Conservation (phyloP, 2,113 vertebrate species). For the Reinhardtius hippoglossoides region DNA sequence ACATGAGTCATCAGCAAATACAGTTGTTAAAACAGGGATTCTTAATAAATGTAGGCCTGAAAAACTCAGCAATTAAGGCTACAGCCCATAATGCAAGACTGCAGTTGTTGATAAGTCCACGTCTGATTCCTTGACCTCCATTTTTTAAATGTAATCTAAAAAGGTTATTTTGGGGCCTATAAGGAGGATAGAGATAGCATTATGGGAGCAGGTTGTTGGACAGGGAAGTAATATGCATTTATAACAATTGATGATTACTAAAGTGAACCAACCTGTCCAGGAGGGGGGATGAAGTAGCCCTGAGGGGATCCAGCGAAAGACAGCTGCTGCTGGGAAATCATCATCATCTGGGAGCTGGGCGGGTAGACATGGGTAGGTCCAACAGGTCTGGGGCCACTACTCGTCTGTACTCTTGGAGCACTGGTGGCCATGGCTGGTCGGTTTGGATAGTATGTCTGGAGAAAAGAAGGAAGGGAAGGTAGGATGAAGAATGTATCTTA, state of each 20-base stretch:
- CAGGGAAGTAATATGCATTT: neutral
- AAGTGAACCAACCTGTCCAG: slow-evolving; percentile 87
- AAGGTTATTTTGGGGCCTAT: neutral
- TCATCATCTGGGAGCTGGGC: slow-evolving; percentile 93
- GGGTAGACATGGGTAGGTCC: slow-evolving; percentile 93
- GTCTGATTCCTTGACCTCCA: too few species aligned
- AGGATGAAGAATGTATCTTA: slow-evolving; percentile 10
- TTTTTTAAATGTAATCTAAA: too few species aligned
- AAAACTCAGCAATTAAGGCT: too few species aligned
- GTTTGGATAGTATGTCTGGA: slow-evolving; percentile 92
- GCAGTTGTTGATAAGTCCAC: too few species aligned
- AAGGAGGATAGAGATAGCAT: neutral
- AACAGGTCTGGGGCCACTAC: slow-evolving; percentile 89
- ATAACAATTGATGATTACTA: neutral
- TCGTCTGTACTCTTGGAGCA: slow-evolving; percentile 90
- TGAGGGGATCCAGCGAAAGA: slow-evolving; percentile 92
- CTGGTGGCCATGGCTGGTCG: slow-evolving; percentile 90
- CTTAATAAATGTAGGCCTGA: too few species aligned
- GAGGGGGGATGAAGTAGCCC: slow-evolving; percentile 89
- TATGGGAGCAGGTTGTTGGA: neutral
- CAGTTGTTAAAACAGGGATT: too few species aligned
- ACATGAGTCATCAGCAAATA: too few species aligned
- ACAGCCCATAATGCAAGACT: too few species aligned
- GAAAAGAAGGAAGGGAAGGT: slow-evolving; percentile 10
- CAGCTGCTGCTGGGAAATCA: slow-evolving; percentile 94